Base-by-base conservation (phyloP, 1,140 invertebrate species). In the Tetramorium simillimum region DNA sequence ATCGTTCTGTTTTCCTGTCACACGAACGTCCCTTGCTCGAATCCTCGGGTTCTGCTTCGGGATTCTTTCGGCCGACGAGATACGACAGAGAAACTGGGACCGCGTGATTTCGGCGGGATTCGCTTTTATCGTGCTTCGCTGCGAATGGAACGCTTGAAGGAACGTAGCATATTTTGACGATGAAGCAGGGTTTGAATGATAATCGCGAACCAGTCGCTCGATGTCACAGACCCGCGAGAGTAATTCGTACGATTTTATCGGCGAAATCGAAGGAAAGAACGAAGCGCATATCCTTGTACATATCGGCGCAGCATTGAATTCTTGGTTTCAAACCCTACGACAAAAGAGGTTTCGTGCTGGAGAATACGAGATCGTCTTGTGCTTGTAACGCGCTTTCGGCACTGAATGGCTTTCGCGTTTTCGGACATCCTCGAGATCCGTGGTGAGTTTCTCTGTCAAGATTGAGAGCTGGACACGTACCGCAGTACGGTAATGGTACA, bases 401-500 rank as follows among this genome's bases (percentile, higher is more conserved):
- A 75, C 40, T 84, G 80, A 73, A 73, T 84, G 80, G 80, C 80
- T 84, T 84, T 46, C 69, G 53, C 62, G 69, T 84, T 62, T 60
- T 49, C 40, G n/a, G 51, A 28, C 37, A 72, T 53, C 28, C 49
- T 33, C 53, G 80, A 46, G 43, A 84, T 75, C 69, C 69, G 69
- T 24, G 53, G 24, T 24, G 60, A 87, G 76, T 91, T 84, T 89
- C 89, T 91, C 89, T 91, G 89, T 91, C 85, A 72, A 33, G 58
- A 72, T 91, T 58, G 62, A 84, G 78, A 87, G 56, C 58, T 76
- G 77, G 62, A 76, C 69, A 75, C 62, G 28, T 46, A 77, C 40
- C 88, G 76, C 87, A 85, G 69, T 89, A 91, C 91, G 91, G 92
- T 95, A 93, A 93, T 92, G 91, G 90, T 93, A 92, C 92, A 92